These are phyloP conservation scores for Calcarius lapponicus DNA, from an alignment of 2,797 vertebrate species.

Conservation along the genomic window DNA sequence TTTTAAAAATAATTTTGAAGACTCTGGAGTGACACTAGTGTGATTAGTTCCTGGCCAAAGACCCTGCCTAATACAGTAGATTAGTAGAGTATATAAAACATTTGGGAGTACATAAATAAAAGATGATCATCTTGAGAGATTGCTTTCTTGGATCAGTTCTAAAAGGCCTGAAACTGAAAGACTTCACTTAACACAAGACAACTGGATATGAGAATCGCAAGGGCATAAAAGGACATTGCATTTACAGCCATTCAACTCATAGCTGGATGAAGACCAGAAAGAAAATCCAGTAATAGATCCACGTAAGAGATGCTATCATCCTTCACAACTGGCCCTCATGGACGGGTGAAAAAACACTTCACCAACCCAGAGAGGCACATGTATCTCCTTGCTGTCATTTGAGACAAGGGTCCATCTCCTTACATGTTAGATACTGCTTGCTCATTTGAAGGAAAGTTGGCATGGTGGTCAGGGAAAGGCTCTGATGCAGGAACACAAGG, in stretches of 20 bases:
- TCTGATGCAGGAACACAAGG: background rate
- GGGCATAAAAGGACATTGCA: background rate
- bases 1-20: background rate
- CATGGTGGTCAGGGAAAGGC: background rate
- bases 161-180: background rate
- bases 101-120: conserved; percentile 18
- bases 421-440: background rate
- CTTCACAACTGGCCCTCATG: background rate
- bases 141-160: conserved; percentile 23
- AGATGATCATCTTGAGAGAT: background rate
- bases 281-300: background rate
- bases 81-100: background rate
- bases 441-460: background rate
- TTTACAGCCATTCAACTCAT: background rate
- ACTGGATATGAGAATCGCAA: background rate
- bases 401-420: background rate
- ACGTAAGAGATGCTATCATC: background rate
- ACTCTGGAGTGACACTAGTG: background rate
- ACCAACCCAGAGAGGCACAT: background rate
- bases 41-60: background rate
- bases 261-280: background rate
- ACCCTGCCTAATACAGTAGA: background rate
- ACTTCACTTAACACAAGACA: background rate
- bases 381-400: background rate
- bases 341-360: background rate